phyloP scores from a whole-genome alignment of 2,113 vertebrate genomes.

The Xiphophorus couchianus region DNA sequence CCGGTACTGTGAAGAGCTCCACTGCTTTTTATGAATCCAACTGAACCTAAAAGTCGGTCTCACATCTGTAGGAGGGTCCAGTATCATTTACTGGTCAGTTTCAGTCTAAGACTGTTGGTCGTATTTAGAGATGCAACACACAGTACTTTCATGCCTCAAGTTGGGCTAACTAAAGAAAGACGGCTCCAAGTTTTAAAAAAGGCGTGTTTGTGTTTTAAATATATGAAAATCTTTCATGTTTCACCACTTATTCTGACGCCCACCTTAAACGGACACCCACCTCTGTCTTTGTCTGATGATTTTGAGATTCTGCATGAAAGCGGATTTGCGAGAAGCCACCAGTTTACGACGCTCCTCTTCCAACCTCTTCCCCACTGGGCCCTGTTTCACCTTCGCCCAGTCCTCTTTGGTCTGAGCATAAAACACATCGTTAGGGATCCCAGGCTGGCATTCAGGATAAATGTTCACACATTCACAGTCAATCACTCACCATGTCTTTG shows the following conservation, averaged over 20 bases:
- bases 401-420: slow-evolving; percentile 17
- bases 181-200: no score
- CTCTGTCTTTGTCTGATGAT: background rate
- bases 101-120: no score
- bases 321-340: background rate
- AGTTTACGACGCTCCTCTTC: slow-evolving; percentile 8
- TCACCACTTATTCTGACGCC: background rate
- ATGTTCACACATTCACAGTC: background rate
- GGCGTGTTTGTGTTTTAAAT: background rate
- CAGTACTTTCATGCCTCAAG: no score
- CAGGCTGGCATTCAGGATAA: background rate
- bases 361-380: background rate
- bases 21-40: no score
- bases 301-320: background rate
- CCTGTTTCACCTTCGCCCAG: slow-evolving; percentile 5
- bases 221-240: background rate
- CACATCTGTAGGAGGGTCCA: no score
- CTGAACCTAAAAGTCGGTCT: no score
- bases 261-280: background rate
- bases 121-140: no score
- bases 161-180: no score
- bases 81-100: no score
- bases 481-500: slow-evolving; percentile 40
- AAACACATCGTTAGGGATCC: background rate
- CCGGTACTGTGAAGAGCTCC: background rate